These are phyloP conservation scores for Sphenodon punctatus DNA, from an alignment of 2,797 vertebrate species.

Conservation along the genomic window DNA sequence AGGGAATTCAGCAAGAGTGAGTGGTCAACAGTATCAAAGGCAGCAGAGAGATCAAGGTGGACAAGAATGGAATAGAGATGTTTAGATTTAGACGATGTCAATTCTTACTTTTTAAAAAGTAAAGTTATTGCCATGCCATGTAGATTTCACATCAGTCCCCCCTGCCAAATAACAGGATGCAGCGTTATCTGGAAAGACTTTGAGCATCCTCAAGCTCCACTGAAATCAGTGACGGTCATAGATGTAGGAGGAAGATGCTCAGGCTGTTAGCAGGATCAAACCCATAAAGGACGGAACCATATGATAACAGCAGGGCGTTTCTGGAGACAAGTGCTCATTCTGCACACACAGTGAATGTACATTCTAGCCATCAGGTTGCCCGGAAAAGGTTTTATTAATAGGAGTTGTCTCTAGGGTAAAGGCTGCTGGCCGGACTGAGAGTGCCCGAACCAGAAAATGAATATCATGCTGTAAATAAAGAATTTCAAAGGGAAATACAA, in stretches of 20 bases:
- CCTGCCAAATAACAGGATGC: background rate
- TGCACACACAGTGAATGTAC: accelerated
- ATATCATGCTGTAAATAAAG: background rate
- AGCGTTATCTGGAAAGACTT: background rate
- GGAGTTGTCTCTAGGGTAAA: background rate
- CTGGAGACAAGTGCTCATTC: background rate
- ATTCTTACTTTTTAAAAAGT: no score
- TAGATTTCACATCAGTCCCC: background rate
- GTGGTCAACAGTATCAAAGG: no score
- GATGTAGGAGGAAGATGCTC: background rate
- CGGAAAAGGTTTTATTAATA: background rate
- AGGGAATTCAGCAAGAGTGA: no score
- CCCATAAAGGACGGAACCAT: background rate
- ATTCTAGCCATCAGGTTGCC: background rate
- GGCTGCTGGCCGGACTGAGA: background rate
- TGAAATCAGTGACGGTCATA: background rate
- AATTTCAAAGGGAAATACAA: background rate
- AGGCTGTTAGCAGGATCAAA: background rate
- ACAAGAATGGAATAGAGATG: no score
- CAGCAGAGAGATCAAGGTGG: no score
- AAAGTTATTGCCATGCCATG: background rate
- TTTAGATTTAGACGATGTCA: no score
- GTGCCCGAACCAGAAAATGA: background rate
- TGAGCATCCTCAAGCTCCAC: accelerated
- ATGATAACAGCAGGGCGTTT: background rate